Base-by-base conservation (phyloP, 35 echinoderm and acorn worm species). In the Patiria miniata region DNA sequence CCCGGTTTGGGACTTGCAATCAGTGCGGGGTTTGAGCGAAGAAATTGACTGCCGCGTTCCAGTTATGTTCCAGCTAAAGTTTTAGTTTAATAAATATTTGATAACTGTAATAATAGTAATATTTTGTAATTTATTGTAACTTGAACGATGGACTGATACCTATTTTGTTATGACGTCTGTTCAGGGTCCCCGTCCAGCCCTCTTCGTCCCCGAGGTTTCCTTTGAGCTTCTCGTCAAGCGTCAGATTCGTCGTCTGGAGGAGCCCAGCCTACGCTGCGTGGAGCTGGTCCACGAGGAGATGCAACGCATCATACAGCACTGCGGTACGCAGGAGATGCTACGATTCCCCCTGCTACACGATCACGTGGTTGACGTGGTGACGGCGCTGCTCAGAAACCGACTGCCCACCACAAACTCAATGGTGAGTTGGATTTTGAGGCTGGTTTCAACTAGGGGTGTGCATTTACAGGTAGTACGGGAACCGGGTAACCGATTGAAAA, bases 251-350 rank as follows among this genome's bases (percentile, higher is more conserved):
- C 81, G 96, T 26, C 68, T 99, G 76, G 96, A 99, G 79, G 96
- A 99, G 40, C 96, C 96, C 15, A 95, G 96, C 69, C 40, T 94
- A 57, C 86, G 96, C 40, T 99, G 96, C 53, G 89, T 99, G 33
- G 96, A 99, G 47, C 89, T 99, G 2, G 96, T 99, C 8, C 96
- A 99, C 39, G 96, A 99, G 47, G 96, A 99, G 83, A 99, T 99
- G 96, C 96, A 99, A 50, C 85, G 96, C 19, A 99, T 99, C 36
- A 94, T 99, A 37, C 93, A 94, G 23, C 96, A 99, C 50, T 99
- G 92, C 26, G 93, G 96, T 29, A 99, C 96, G 0, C 96, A 99
- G 52, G 96, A 99, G 55, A 65, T 99, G 19, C 57, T 99, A 8
- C 52, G 96, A 1, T 99, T 99, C 83, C 96, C 96, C 18, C 89